A percentile compares a stretch with the other conserved stretches of the same genome.
Evolutionary conservation across 1,140 invertebrate species (phyloP).

Genomic region (Drosophila willistoni): DNA sequence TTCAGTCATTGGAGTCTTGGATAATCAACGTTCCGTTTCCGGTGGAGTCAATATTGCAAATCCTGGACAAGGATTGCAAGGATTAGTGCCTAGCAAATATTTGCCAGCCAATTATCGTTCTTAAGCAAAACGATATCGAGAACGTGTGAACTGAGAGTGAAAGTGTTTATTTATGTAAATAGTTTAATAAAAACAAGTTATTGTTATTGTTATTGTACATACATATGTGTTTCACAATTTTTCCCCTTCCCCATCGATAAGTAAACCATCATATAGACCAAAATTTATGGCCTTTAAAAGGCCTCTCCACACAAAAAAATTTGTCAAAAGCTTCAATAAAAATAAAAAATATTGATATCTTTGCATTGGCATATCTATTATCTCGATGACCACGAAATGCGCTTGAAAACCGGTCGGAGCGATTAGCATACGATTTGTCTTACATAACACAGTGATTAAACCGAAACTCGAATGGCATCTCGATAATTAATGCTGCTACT

Average conservation of each 20-base stretch:
- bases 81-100: constrained; percentile 55
- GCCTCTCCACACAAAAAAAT: constrained; percentile 28
- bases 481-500: constrained; percentile 37
- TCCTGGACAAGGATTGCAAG: constrained; percentile 7
- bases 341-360: constrained; percentile 12
- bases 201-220: neutral
- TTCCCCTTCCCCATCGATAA: constrained; percentile 29
- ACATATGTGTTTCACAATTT: constrained; percentile 32
- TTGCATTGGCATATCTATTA: constrained; percentile 61
- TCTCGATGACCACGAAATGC: constrained; percentile 37
- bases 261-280: neutral
- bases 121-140: constrained; percentile 4
- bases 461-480: constrained; percentile 34
- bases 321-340: constrained; percentile 42
- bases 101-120: constrained; percentile 62
- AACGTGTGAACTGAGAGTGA: constrained; percentile 53
- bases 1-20: constrained; percentile 75
- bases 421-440: constrained; percentile 69
- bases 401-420: constrained; percentile 55
- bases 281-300: constrained; percentile 21
- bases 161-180: constrained; percentile 32
- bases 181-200: constrained; percentile 15
- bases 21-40: constrained; percentile 32
- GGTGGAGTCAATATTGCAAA: neutral
- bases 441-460: constrained; percentile 51